Evolutionary conservation across 2,113 vertebrate species (phyloP), one percentile per base, ranked within the genome.

Genomic region (Lipophrys pholis): DNA sequence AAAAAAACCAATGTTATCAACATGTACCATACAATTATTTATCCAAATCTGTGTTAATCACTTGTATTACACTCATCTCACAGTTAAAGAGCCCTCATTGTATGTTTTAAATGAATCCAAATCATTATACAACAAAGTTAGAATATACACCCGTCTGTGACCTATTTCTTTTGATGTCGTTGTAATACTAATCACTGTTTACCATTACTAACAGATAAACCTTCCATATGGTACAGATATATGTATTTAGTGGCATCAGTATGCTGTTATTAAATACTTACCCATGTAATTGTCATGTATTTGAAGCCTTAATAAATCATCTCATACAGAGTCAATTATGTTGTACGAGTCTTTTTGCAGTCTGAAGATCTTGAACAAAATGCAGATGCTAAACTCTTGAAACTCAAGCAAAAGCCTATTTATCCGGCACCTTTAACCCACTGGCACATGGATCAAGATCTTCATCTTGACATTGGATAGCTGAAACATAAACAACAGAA

Each of bases 281-380:
- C 38, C 60, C 53, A 70, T 16, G 16, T 69, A 61, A 41, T 48
- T 54, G 54, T 46, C 35, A 62, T 88, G 77, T 82, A 85, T 80
- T 86, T 83, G 69, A 89, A 83, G 91, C 90, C 88, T 92, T 92
- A 93, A 92, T 92, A 92, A 93, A 93, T 57, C 40, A 62, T 53
- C 35, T 46, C 41, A 17, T 76, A 40, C 39, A 64, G 70, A 73
- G 49, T 45, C 1, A 51, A 36, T 41, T 3, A 9, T 49, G 5
- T 43, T 57, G 5, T 52, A 5, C 17, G 53, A 66, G n/a, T 61
- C 14, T 63, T 8, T 10, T 30, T 30, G 21, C 21, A 30, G 21
- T 30, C 21, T 30, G 21, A 30, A 30, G 21, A 30, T 30, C 2
- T 30, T 30, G 21, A 4, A 30, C 21, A 30, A 30, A 30, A 30